phyloP scores from a whole-genome alignment of 2,888 invertebrate genomes.

The Drosophila rellima region DNA sequence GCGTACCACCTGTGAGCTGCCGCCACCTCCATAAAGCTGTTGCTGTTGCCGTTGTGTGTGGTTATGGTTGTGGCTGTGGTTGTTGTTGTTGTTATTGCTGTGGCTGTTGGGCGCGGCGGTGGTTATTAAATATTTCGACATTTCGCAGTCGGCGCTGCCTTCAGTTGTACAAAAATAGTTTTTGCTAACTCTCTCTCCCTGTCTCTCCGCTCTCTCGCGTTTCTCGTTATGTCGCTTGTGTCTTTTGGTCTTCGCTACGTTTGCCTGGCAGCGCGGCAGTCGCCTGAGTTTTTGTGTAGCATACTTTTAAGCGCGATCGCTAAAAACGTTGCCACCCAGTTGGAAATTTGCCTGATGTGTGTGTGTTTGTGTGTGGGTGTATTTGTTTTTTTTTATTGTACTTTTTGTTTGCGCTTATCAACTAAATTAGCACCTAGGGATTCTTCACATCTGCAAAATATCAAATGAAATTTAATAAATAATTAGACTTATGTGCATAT shows the following conservation, averaged over 20 bases:
- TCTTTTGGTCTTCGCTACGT: constrained; percentile 58
- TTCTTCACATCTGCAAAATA: constrained; percentile 84
- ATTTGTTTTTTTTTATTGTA: constrained; percentile 60
- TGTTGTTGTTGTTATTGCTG: constrained; percentile 48
- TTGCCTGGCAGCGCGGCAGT: constrained; percentile 46
- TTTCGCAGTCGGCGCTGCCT: constrained; percentile 66
- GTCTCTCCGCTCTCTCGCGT: constrained; percentile 17
- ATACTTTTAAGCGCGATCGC: constrained; percentile 65
- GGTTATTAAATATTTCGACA: constrained; percentile 83
- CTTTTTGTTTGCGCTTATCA: constrained; percentile 81
- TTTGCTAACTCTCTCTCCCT: constrained; percentile 30
- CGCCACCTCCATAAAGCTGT: constrained; percentile 56
- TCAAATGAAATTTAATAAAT: constrained; percentile 32
- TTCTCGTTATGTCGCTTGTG: constrained; percentile 18
- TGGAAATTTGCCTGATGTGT: constrained; percentile 27
- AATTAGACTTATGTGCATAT: constrained; percentile 35
- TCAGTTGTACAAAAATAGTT: constrained; percentile 53
- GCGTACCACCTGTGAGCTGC: constrained; percentile 70
- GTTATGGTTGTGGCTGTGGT: constrained; percentile 16
- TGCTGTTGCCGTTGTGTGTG: constrained; percentile 55
- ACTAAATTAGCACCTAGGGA: constrained; percentile 86
- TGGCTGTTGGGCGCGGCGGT: constrained; percentile 70
- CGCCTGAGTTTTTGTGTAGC: constrained; percentile 47
- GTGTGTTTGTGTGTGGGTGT: constrained; percentile 18
- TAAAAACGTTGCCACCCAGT: constrained; percentile 62